Evolutionary conservation across 2,797 vertebrate species (phyloP).

Genomic region (Pteropus rufus): DNA sequence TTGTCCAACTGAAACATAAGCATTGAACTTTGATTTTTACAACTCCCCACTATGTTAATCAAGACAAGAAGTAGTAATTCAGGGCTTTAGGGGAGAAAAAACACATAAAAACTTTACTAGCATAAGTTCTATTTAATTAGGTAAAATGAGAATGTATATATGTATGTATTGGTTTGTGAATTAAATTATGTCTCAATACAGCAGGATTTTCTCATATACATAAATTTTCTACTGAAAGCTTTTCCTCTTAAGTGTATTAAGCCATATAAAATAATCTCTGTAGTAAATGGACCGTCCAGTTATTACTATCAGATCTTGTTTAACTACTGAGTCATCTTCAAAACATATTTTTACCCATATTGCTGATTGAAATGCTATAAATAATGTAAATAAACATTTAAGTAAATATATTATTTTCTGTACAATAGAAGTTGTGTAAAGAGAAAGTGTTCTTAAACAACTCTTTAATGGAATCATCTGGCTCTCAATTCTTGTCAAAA

Average conservation of each 20-base stretch:
- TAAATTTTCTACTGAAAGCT: neutral
- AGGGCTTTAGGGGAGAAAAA: neutral
- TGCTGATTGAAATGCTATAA: neutral
- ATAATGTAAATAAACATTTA: neutral
- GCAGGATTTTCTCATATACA: neutral
- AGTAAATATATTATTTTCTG: neutral
- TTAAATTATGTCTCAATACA: neutral
- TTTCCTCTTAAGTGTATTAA: neutral
- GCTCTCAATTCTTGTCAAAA: neutral
- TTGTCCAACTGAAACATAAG: conserved; percentile 29
- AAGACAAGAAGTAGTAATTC: neutral
- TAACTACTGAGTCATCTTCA: neutral
- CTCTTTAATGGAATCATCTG: neutral
- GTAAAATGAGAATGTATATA: neutral
- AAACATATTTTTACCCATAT: neutral
- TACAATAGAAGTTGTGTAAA: neutral
- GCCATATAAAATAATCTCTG: neutral
- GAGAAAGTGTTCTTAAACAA: neutral
- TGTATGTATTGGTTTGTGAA: neutral
- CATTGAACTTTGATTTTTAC: conserved; percentile 18
- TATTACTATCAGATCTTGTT: neutral
- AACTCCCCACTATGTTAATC: neutral
- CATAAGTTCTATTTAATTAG: neutral
- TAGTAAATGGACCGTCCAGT: neutral
- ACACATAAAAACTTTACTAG: neutral